A percentile compares a stretch with the other conserved stretches of the same genome.
Evolutionary conservation across 1,140 invertebrate genomes (phyloP).

Genomic region (Microplitis mediator): DNA sequence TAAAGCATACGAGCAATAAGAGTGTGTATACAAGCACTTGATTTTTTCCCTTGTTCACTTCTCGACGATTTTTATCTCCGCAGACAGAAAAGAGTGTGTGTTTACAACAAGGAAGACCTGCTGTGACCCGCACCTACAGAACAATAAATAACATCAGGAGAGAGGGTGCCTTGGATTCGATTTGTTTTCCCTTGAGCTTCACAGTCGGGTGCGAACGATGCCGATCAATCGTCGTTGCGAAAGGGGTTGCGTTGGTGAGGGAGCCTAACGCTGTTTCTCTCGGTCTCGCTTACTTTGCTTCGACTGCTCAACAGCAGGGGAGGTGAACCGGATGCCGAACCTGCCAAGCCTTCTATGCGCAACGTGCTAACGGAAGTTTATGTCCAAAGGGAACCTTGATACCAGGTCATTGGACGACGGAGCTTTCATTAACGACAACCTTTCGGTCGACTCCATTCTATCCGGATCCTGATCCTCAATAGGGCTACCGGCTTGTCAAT

Average conservation of each 20-base stretch:
- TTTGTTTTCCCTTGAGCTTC: slow-evolving; percentile 24
- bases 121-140: not conserved
- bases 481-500: slow-evolving; percentile 16
- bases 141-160: slow-evolving; percentile 18
- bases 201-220: slow-evolving; percentile 27
- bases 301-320: not conserved
- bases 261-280: no score
- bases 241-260: slow-evolving; percentile 20
- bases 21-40: not conserved
- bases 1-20: not conserved
- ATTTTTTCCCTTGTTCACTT: not conserved
- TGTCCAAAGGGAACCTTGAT: slow-evolving; percentile 19
- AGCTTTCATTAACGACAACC: no score
- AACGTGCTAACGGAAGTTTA: slow-evolving; percentile 29
- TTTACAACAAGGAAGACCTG: not conserved
- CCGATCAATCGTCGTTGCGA: slow-evolving; percentile 24
- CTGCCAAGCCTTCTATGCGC: slow-evolving; percentile 11
- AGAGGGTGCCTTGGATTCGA: slow-evolving; percentile 11
- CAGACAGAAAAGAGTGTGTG: not conserved
- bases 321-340: slow-evolving; percentile 20
- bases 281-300: slow-evolving; percentile 1
- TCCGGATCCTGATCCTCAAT: no score
- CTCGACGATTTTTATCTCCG: slow-evolving; percentile 2
- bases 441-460: no score
- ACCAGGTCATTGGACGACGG: not conserved